These are phyloP conservation scores for Sylvicola fuscatus DNA, from an alignment of 2,888 invertebrate species.

Conservation along the genomic window DNA sequence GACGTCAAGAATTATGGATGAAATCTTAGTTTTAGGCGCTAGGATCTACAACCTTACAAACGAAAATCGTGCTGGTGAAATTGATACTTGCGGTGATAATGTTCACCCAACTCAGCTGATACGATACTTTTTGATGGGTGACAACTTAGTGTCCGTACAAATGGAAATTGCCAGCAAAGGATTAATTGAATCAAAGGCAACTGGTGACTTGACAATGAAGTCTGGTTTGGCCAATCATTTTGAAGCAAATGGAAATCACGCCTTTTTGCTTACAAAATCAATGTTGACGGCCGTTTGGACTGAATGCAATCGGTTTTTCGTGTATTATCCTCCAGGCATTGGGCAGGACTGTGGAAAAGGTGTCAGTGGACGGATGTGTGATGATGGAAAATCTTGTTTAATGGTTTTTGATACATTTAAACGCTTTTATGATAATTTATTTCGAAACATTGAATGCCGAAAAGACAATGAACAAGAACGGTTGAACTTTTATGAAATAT, in stretches of 20 bases:
- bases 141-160: not conserved
- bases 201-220: not conserved
- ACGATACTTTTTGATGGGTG: not conserved
- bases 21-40: not conserved
- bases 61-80: not conserved
- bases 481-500: too few relatives aligned
- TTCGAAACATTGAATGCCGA: too few relatives aligned
- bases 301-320: not conserved
- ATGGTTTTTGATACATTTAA: too few relatives aligned
- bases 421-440: too few relatives aligned
- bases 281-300: not conserved
- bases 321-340: not conserved
- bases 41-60: not conserved
- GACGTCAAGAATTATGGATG: conserved; percentile 10
- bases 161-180: not conserved
- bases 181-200: not conserved
- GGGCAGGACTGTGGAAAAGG: not conserved
- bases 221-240: not conserved
- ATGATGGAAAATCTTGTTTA: too few relatives aligned
- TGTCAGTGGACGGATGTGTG: too few relatives aligned
- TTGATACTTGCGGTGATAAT: not conserved
- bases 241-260: not conserved
- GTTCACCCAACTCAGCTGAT: not conserved
- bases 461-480: too few relatives aligned
- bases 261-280: not conserved